These are phyloP conservation scores for Plodia interpunctella DNA, from an alignment of 1,140 invertebrate genomes.

Conservation along the genomic window DNA sequence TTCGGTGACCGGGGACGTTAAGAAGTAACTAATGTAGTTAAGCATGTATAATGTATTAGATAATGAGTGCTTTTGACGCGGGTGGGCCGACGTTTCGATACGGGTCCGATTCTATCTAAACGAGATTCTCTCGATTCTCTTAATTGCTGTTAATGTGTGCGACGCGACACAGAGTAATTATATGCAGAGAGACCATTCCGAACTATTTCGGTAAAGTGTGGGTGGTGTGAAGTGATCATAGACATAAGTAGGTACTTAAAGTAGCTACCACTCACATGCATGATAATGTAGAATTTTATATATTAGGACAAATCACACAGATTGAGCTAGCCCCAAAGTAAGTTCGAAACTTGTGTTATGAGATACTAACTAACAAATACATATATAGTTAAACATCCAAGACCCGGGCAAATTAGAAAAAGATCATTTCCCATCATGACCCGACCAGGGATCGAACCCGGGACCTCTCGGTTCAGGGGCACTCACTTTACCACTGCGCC, in stretches of 20 bases:
- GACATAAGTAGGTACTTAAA: neutral
- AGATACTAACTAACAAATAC: no score
- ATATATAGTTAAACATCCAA: no score
- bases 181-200: neutral
- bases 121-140: constrained; percentile 58
- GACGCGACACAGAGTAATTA: constrained; percentile 14
- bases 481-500: no score
- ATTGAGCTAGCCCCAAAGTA: no score
- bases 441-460: no score
- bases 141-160: constrained; percentile 68
- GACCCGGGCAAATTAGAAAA: no score
- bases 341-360: no score
- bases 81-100: constrained; percentile 49
- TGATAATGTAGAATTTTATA: no score
- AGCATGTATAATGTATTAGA: constrained; percentile 71
- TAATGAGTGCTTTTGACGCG: constrained; percentile 44
- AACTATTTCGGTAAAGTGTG: neutral
- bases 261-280: no score
- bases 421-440: no score
- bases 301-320: no score
- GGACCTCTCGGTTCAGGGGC: no score
- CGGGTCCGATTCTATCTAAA: constrained; percentile 62
- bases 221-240: constrained; percentile 2
- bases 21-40: constrained; percentile 42
- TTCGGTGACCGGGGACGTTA: constrained; percentile 22